A percentile compares a stretch with the other conserved stretches of the same genome.
phyloP scores from a whole-genome alignment of 2,797 vertebrate genomes.

The Tragelaphus oryx region DNA sequence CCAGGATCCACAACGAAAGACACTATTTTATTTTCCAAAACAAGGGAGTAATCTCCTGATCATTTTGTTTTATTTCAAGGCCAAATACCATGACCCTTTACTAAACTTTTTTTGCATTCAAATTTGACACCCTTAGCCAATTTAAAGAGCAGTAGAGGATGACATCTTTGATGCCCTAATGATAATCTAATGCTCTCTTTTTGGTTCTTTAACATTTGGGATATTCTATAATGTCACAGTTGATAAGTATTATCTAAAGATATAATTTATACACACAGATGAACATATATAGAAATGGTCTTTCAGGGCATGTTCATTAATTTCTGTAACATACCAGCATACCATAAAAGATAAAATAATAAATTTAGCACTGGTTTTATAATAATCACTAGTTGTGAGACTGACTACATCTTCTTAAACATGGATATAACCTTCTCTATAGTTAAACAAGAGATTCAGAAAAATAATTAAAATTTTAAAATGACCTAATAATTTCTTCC shows the following conservation, averaged over 20 bases:
- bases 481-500: neutral
- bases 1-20: neutral
- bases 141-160: neutral
- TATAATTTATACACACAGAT: neutral
- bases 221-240: neutral
- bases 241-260: neutral
- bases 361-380: neutral
- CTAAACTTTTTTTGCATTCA: neutral
- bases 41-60: neutral
- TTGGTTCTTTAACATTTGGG: neutral
- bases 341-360: neutral
- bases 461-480: neutral
- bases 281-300: neutral
- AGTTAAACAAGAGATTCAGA: neutral
- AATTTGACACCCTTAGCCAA: neutral
- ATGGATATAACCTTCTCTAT: neutral
- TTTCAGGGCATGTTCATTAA: neutral
- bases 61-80: neutral
- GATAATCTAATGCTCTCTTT: neutral
- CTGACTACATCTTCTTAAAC: neutral
- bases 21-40: neutral
- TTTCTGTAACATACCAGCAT: neutral
- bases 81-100: neutral
- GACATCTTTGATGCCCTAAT: neutral
- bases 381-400: neutral